Evolutionary conservation across 2,797 vertebrate species (phyloP), one percentile per base, ranked within the genome.

Genomic region (Falco concolor): DNA sequence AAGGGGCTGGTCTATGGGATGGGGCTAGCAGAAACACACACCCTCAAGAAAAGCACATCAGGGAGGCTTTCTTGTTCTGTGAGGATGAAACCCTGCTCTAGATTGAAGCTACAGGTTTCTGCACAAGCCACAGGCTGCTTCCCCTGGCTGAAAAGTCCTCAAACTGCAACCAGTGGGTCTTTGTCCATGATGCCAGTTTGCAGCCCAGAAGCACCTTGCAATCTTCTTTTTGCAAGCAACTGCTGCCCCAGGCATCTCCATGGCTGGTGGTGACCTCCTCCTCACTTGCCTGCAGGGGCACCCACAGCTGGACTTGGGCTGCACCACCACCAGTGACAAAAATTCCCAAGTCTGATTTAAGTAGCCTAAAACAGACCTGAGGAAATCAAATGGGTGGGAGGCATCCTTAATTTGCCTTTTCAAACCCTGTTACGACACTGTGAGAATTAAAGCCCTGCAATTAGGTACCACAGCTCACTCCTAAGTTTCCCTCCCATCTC

Each of bases 151-250:
- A 22, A 27, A 86, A 77, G 28, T 57, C 27, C 56, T 67, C 73
- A 44, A 3, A 27, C 17, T 27, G 20, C 18, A 28, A 12, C 6
- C 72, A 40, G 5, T 12, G 25, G 7, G 34, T 34, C 30, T 50
- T 50, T 56, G 61, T 49, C 68, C 20, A 1, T 2, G 21, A 14
- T 49, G 36, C 12, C 38, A 2, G 0, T 34, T 18, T 53, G n/a
- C 42, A 70, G 50, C 27, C 32, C 34, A 23, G 49, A 76, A 69
- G 34, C n/a, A 38, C 21, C 19, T n/a, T 16, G 22, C 47, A 38
- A 56, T 24, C 18, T 70, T 70, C 72, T 27, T 81, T 86, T n/a
- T 34, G n/a, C 27, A 28, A 56, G 69, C 47, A 65, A 47, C 84
- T 73, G 32, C 50, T 9, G 3, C 27, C 32, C 19, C 34, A 70